phyloP scores from a whole-genome alignment of 2,888 invertebrate genomes.

The Cinara cedri region DNA sequence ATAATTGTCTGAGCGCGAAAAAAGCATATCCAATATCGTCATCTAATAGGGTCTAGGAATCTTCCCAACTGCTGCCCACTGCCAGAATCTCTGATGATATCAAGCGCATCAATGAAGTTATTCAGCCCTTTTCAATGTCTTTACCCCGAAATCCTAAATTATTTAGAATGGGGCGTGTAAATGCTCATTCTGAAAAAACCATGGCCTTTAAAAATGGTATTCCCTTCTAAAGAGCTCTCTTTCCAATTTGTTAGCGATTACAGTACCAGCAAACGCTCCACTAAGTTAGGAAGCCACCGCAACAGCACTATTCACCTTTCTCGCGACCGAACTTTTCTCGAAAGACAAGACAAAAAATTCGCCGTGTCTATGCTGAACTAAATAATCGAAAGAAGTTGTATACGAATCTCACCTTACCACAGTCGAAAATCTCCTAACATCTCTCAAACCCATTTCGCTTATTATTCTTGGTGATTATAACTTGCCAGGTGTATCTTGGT shows the following conservation, averaged over 20 bases:
- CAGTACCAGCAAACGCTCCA: no score
- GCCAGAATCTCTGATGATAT: background rate
- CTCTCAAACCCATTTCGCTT: no score
- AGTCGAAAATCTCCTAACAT: no score
- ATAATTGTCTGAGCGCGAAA: background rate
- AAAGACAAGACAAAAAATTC: background rate
- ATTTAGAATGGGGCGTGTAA: background rate
- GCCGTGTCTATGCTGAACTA: conserved; percentile 11
- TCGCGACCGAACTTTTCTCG: background rate
- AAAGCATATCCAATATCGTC: background rate
- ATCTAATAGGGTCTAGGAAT: background rate
- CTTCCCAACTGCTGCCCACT: background rate
- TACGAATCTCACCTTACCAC: no score
- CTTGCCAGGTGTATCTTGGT: background rate
- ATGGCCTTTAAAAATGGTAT: background rate
- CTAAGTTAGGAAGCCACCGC: background rate
- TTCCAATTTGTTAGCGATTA: no score
- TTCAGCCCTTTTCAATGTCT: background rate
- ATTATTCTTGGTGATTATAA: background rate
- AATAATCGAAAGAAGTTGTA: background rate
- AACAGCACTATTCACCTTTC: background rate
- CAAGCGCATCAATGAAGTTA: background rate
- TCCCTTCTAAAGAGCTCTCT: background rate
- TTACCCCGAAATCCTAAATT: background rate
- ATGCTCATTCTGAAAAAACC: background rate